Percentiles rank a stretch among this genome's conserved stretches.
phyloP scores from a whole-genome alignment of 2,888 invertebrate genomes.

The Eupithecia inturbata region DNA sequence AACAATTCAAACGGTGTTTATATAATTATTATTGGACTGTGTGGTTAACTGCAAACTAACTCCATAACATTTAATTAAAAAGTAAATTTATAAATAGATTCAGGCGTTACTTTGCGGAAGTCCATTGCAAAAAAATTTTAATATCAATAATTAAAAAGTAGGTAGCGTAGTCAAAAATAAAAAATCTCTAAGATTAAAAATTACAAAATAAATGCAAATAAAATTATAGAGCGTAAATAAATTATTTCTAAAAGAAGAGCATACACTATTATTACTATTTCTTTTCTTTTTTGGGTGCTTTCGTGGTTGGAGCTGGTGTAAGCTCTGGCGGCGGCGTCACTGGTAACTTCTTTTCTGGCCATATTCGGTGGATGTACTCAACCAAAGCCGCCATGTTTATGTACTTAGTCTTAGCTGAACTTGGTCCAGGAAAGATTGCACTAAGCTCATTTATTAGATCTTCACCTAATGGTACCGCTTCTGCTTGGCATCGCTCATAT shows the following conservation, averaged over 20 bases:
- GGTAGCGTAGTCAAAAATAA: neutral
- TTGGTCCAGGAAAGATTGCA: slow-evolving; percentile 52
- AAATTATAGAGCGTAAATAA: neutral
- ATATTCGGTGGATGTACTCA: slow-evolving; percentile 58
- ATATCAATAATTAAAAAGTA: neutral
- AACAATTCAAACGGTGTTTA: neutral
- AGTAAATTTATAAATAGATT: too few relatives aligned
- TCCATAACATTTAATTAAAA: neutral
- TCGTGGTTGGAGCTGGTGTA: neutral
- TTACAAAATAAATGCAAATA: neutral
- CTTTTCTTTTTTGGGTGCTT: neutral
- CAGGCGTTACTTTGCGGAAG: too few relatives aligned
- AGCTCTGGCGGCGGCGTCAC: slow-evolving; percentile 47
- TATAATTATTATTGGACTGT: neutral
- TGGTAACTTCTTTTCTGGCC: slow-evolving; percentile 61
- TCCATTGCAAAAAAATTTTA: too few relatives aligned
- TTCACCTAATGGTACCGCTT: slow-evolving; percentile 44
- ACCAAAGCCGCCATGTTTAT: slow-evolving; percentile 51
- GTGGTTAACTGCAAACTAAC: neutral
- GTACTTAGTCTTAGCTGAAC: slow-evolving; percentile 45
- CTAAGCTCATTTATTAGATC: slow-evolving; percentile 54
- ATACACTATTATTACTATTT: neutral
- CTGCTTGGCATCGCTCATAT: slow-evolving; percentile 28
- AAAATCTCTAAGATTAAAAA: neutral
- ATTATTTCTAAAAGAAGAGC: neutral